These are phyloP conservation scores for Aeoliscus strigatus DNA, from an alignment of 2,797 vertebrate species.

Conservation along the genomic window DNA sequence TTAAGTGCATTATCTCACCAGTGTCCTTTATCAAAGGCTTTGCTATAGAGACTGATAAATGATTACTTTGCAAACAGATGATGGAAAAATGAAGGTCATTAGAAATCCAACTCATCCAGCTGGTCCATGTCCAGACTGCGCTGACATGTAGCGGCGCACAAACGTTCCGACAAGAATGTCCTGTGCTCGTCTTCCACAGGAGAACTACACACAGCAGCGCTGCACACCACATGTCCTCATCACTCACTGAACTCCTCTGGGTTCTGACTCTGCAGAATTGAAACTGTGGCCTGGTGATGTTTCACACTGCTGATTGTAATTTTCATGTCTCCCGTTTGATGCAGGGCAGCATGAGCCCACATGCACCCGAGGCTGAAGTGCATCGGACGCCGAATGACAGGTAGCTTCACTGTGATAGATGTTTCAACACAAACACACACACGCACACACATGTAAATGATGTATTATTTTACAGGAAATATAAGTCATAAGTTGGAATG, in stretches of 20 bases:
- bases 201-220: slow-evolving; percentile 16
- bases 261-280: slow-evolving; percentile 13
- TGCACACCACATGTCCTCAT: slow-evolving; percentile 6
- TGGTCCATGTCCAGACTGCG: slow-evolving; percentile 12
- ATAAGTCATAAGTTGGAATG: background rate
- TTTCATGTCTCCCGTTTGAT: slow-evolving; percentile 15
- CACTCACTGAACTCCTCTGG: slow-evolving; percentile 21
- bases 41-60: background rate
- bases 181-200: slow-evolving; percentile 30
- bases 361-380: slow-evolving; percentile 1
- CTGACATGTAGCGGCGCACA: slow-evolving; percentile 25
- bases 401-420: slow-evolving; percentile 24
- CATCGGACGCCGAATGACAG: slow-evolving; percentile 9
- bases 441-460: background rate
- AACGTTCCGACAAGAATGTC: slow-evolving; percentile 34
- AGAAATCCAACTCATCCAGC: background rate
- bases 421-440: background rate
- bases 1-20: no score
- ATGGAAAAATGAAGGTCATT: background rate
- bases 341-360: slow-evolving; percentile 26
- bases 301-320: slow-evolving; percentile 7
- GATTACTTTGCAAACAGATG: background rate
- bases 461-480: background rate
- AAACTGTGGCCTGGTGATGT: background rate
- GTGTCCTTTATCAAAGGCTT: background rate